Conservation (phyloP, 2,888 invertebrate species). For the Papilio protenor region DNA sequence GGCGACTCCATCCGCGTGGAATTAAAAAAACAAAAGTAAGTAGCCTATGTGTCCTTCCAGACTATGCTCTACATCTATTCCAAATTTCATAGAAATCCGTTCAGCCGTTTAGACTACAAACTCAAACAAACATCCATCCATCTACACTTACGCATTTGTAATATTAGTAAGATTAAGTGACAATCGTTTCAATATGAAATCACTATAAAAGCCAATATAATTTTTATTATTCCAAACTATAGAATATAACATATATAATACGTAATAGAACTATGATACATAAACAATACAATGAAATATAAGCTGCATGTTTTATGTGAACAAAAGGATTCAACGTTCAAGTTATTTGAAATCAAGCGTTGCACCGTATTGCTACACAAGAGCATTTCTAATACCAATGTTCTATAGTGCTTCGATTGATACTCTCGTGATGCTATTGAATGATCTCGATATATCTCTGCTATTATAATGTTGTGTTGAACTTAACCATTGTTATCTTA, state of each 20-base stretch:
- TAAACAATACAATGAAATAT: slow-evolving; percentile 26
- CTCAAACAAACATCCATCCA: too few species aligned
- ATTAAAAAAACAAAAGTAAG: too few species aligned
- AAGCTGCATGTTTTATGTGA: slow-evolving; percentile 31
- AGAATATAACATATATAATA: too few species aligned
- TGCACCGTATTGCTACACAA: neutral
- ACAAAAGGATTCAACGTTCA: slow-evolving; percentile 27
- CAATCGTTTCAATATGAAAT: too few species aligned
- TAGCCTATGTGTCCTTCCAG: too few species aligned
- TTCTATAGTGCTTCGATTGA: neutral
- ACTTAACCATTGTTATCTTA: neutral
- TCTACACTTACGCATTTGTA: too few species aligned
- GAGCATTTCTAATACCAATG: neutral
- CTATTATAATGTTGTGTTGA: neutral
- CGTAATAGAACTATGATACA: neutral
- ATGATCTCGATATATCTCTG: neutral
- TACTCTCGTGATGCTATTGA: neutral
- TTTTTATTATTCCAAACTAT: neutral
- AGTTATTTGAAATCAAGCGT: slow-evolving; percentile 25
- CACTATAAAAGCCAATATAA: neutral
- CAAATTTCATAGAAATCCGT: too few species aligned
- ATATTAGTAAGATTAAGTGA: too few species aligned
- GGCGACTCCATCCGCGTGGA: too few species aligned
- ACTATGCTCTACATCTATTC: too few species aligned
- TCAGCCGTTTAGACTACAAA: too few species aligned